These are phyloP conservation scores for Cosmopolites sordidus DNA, from an alignment of 2,888 invertebrate genomes.

Conservation along the genomic window DNA sequence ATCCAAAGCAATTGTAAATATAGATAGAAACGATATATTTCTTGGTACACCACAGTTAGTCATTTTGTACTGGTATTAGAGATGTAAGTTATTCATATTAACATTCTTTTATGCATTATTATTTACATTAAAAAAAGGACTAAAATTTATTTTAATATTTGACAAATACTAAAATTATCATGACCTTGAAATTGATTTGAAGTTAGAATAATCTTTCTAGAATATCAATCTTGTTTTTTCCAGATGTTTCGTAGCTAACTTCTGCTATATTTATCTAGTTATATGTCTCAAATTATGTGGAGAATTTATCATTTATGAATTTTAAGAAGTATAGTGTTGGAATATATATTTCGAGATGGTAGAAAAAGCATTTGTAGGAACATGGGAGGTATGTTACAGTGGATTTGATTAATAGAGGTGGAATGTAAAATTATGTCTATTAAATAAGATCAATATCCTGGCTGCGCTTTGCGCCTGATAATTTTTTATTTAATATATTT, in stretches of 20 bases:
- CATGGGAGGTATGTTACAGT: constrained; percentile 57
- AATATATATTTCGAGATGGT: constrained; percentile 43
- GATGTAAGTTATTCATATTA: no score
- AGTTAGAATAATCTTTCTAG: neutral
- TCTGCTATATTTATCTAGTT: neutral
- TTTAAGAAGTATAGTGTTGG: no score
- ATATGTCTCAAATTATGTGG: no score
- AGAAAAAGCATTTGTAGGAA: constrained; percentile 52
- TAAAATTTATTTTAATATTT: neutral
- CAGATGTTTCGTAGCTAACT: neutral
- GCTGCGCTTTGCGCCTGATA: neutral
- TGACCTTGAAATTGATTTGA: neutral
- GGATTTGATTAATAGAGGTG: constrained; percentile 2
- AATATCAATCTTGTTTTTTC: no score
- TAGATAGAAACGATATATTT: no score
- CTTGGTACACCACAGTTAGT: no score
- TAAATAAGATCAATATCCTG: constrained; percentile 6
- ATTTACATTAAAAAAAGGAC: no score
- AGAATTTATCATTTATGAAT: neutral
- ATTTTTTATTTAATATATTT: constrained; percentile 1
- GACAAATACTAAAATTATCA: neutral
- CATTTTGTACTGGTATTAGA: neutral
- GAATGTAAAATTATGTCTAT: neutral
- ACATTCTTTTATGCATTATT: no score
- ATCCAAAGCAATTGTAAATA: no score